Conservation (phyloP, 2,888 invertebrate species). For the Polylopha cassiicola region DNA sequence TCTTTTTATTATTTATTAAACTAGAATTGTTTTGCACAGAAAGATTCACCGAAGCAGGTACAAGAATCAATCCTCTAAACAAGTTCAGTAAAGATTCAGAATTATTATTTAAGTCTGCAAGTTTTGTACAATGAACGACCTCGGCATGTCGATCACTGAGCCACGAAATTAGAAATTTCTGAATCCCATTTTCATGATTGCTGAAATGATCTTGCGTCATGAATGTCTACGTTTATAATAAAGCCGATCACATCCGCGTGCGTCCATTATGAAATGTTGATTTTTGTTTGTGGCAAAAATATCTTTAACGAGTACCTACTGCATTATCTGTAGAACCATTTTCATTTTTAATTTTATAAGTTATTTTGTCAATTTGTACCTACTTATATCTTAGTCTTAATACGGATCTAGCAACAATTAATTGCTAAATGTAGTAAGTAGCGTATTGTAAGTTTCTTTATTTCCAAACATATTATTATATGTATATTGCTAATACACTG, state of each 20-base stretch:
- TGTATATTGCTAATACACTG: too few species aligned
- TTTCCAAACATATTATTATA: too few species aligned
- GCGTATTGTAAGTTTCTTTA: too few species aligned
- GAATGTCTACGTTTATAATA: conserved; percentile 31
- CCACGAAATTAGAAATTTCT: conserved; percentile 11
- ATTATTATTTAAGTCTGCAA: conserved; percentile 17
- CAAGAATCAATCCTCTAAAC: too few species aligned
- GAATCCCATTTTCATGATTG: conserved; percentile 14
- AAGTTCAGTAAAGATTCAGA: conserved; percentile 5
- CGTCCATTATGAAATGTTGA: conserved; percentile 28
- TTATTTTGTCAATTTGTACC: conserved; percentile 11
- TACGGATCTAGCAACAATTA: conserved; percentile 1
- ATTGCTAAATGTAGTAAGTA: too few species aligned
- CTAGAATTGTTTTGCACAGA: too few species aligned
- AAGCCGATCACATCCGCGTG: conserved; percentile 47
- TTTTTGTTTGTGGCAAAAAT: conserved; percentile 25
- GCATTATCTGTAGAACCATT: conserved; percentile 11
- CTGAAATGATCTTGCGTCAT: conserved; percentile 18
- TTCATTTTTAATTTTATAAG: conserved; percentile 14
- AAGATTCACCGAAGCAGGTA: too few species aligned
- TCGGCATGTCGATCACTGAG: neutral
- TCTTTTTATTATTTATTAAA: too few species aligned
- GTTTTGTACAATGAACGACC: conserved; percentile 9
- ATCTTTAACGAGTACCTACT: conserved; percentile 10
- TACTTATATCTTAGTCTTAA: too few species aligned